These are phyloP conservation scores for Crenuchus spilurus DNA, from an alignment of 2,797 vertebrate species.

Conservation along the genomic window DNA sequence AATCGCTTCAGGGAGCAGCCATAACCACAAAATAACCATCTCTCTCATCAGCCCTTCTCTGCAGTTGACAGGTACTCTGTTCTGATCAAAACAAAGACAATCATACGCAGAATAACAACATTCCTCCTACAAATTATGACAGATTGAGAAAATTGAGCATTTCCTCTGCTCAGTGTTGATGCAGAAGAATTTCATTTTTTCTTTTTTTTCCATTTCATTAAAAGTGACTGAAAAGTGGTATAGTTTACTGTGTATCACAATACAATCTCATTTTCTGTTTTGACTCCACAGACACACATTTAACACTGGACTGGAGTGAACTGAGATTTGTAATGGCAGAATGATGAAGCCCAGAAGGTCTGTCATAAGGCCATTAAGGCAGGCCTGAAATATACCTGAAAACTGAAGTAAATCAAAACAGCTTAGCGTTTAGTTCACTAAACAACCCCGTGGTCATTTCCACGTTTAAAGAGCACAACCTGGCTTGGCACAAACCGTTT, in stretches of 20 bases:
- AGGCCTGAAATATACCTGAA: not conserved
- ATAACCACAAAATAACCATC: not conserved
- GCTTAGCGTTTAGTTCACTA: too few relatives aligned
- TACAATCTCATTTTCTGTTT: not conserved
- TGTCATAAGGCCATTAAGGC: not conserved
- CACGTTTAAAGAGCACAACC: not conserved
- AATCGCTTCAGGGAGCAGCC: not conserved
- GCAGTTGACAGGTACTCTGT: not conserved
- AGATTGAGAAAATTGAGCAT: not conserved
- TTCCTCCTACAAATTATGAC: not conserved
- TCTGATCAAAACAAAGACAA: constrained; percentile 6
- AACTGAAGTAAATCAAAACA: not conserved
- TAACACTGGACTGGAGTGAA: too few relatives aligned
- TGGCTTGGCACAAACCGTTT: not conserved
- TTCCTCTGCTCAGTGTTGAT: not conserved
- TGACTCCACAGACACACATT: not conserved
- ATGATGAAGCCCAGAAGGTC: not conserved
- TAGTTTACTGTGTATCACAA: too few relatives aligned
- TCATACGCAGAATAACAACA: not conserved
- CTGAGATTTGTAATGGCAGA: not conserved
- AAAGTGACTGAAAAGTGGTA: not conserved
- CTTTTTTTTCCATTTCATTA: too few relatives aligned
- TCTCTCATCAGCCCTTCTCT: not conserved
- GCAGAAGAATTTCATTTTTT: not conserved
- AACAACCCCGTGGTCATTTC: not conserved